Conservation (phyloP, 2,797 vertebrate genomes). For the Chromobotia macracanthus region DNA sequence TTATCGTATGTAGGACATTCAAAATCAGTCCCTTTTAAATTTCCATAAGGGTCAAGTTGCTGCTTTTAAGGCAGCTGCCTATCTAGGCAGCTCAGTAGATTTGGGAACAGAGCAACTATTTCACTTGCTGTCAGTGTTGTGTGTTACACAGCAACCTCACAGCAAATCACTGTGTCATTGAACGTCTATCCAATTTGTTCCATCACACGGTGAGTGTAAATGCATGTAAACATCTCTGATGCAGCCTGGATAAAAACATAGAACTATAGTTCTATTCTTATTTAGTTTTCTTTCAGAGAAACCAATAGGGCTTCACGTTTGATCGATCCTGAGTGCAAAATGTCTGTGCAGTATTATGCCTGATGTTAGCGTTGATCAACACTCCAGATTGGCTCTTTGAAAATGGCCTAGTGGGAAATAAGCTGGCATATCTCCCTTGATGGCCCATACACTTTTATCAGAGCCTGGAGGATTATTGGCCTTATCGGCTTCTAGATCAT, state of each 20-base stretch:
- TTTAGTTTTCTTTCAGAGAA: conserved; percentile 42
- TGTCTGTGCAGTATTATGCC: conserved; percentile 61
- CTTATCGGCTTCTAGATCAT: conserved; percentile 66
- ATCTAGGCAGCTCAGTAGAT: no score
- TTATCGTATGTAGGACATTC: no score
- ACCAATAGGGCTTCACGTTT: conserved; percentile 57
- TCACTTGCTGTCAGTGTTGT: conserved; percentile 20
- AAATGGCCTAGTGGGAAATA: conserved; percentile 57
- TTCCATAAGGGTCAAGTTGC: no score
- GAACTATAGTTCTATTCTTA: conserved; percentile 30
- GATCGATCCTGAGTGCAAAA: conserved; percentile 67
- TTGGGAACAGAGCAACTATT: no score
- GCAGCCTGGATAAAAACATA: conserved; percentile 1
- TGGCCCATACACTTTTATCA: conserved; percentile 51
- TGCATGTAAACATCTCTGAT: conserved; percentile 8
- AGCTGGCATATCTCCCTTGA: conserved; percentile 54
- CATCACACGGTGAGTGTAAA: conserved; percentile 16
- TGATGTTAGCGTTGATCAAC: conserved; percentile 45
- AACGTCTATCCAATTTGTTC: conserved; percentile 46
- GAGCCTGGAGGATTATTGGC: conserved; percentile 59
- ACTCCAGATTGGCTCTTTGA: conserved; percentile 51
- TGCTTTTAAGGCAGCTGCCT: no score
- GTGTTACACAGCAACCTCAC: conserved; percentile 21
- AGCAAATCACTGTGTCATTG: conserved; percentile 14
- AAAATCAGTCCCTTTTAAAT: no score